Evolutionary conservation across 2,888 invertebrate species (phyloP).

Genomic region (Hyles lineata): DNA sequence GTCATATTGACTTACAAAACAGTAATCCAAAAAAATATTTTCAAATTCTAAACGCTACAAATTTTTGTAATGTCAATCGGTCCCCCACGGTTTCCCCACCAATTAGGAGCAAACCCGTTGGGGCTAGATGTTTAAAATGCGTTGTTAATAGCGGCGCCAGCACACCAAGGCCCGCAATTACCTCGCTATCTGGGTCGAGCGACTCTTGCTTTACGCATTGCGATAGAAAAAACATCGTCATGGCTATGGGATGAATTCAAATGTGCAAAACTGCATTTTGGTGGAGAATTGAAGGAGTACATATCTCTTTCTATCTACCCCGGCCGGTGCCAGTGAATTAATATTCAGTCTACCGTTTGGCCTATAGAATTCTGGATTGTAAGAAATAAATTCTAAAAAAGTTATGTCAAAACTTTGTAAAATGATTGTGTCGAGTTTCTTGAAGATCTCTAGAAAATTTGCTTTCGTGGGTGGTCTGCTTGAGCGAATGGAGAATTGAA

Average conservation of each 20-base stretch:
- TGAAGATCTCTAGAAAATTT: too few species aligned
- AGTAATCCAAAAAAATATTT: background rate
- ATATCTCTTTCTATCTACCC: too few species aligned
- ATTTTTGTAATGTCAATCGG: constrained; percentile 3
- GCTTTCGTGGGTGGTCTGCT: too few species aligned
- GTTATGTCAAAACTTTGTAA: too few species aligned
- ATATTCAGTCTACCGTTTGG: too few species aligned
- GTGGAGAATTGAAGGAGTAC: too few species aligned
- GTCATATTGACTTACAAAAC: background rate
- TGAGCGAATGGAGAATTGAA: too few species aligned
- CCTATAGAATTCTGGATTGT: too few species aligned
- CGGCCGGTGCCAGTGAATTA: too few species aligned
- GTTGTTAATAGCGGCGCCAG: constrained; percentile 49
- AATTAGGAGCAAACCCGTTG: constrained; percentile 20
- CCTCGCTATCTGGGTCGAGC: constrained; percentile 38
- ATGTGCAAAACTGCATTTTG: background rate
- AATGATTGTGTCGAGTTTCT: too few species aligned
- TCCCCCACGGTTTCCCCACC: constrained; percentile 4
- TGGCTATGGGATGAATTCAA: constrained; percentile 6
- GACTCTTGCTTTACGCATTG: constrained; percentile 20
- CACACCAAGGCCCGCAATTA: constrained; percentile 50
- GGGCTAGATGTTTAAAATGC: constrained; percentile 47
- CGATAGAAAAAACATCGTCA: constrained; percentile 16
- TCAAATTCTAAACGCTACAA: background rate
- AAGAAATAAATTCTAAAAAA: too few species aligned